Conservation (phyloP, 2,113 vertebrate species). For the Halichoerus grypus region DNA sequence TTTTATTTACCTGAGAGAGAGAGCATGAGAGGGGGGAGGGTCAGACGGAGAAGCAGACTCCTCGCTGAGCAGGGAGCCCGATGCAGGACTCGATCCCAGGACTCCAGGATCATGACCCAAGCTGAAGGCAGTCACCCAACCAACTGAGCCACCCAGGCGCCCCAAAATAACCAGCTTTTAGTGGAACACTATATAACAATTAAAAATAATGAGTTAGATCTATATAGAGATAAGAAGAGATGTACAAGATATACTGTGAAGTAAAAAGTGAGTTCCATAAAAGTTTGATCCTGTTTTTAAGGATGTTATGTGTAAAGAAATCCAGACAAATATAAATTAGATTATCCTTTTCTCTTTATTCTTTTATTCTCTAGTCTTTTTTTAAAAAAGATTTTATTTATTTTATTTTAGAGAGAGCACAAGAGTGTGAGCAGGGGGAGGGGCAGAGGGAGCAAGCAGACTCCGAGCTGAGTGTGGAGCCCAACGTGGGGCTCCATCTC, state of each 20-base stretch:
- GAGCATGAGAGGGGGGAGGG: too few species aligned
- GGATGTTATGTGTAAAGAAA: constrained; percentile 18
- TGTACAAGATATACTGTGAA: not conserved
- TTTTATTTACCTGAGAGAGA: too few species aligned
- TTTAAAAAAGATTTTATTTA: not conserved
- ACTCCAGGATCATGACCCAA: too few species aligned
- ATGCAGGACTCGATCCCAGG: too few species aligned
- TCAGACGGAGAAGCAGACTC: too few species aligned
- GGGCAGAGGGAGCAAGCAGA: not conserved
- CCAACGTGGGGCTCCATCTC: not conserved
- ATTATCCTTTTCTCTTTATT: constrained; percentile 48
- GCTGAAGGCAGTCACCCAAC: too few species aligned
- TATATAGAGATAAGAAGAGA: not conserved
- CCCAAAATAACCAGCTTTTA: not conserved
- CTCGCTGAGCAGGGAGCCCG: too few species aligned
- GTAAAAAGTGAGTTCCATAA: not conserved
- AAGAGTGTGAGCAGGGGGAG: not conserved
- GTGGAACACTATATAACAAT: constrained; percentile 3
- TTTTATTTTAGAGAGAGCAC: not conserved
- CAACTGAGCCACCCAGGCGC: too few species aligned
- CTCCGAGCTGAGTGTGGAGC: not conserved
- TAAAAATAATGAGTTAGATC: not conserved
- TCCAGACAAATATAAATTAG: constrained; percentile 8
- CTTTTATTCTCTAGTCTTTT: constrained; percentile 29
- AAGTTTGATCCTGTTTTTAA: constrained; percentile 36